Percentiles rank a stretch among this genome's conserved stretches.
These are phyloP conservation scores for Pitangus sulphuratus DNA, from an alignment of 2,797 vertebrate species.

Conservation along the genomic window DNA sequence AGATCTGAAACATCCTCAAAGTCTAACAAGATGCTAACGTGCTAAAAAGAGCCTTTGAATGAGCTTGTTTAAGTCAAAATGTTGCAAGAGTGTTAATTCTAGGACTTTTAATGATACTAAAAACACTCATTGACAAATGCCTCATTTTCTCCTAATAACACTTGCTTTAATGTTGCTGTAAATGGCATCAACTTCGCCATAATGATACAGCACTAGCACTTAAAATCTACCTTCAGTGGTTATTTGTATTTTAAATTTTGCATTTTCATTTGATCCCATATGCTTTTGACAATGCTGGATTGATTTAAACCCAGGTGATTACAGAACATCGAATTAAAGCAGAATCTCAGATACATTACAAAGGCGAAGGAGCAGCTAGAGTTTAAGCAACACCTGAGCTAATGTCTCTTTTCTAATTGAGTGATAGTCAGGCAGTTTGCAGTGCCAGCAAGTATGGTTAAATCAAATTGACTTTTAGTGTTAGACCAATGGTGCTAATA, in stretches of 20 bases:
- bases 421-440: slow-evolving; percentile 33
- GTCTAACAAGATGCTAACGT: not conserved
- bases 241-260: not conserved
- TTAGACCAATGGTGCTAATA: slow-evolving; percentile 23
- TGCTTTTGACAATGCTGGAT: not conserved
- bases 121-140: slow-evolving; percentile 44
- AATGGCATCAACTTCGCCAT: not conserved
- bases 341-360: not conserved
- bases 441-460: slow-evolving; percentile 50
- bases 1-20: not conserved
- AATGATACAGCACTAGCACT: not conserved
- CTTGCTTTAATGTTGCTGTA: slow-evolving; percentile 25
- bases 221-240: not conserved
- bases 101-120: slow-evolving; percentile 6
- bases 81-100: slow-evolving; percentile 15
- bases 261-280: slow-evolving; percentile 31
- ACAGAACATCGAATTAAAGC: not conserved
- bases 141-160: slow-evolving; percentile 39
- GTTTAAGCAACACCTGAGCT: slow-evolving; percentile 2
- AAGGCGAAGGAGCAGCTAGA: slow-evolving; percentile 4
- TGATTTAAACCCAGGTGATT: slow-evolving; percentile 7
- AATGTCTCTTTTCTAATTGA: slow-evolving; percentile 38
- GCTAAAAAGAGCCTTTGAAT: slow-evolving; percentile 6
- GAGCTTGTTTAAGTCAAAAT: slow-evolving; percentile 37
- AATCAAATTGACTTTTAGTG: slow-evolving; percentile 53